Base-by-base conservation (phyloP, 2,888 invertebrate genomes). In the Pseudanteris insignis region DNA sequence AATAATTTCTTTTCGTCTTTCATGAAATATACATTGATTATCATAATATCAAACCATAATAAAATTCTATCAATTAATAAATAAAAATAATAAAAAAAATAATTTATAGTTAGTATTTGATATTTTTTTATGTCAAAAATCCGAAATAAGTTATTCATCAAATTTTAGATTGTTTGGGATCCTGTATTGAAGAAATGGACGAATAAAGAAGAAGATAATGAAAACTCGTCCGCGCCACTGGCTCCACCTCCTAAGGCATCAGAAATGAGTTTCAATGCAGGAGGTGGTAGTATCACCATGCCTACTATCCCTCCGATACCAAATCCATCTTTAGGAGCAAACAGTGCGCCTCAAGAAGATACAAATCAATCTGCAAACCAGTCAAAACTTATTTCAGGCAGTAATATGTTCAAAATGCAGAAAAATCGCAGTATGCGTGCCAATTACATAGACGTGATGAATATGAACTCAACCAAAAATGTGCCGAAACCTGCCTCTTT, bases 161-260 rank as follows among this genome's bases (percentile, higher is more conserved):
- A 34, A 65, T 66, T 68, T 28, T 78, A 92, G 92, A 96, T 96
- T 84, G 91, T 96, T 44, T 96, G 95, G 95, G 94, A 96, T 83
- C 84, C 89, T 51, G 88, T 88, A n/a, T 86, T 85, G 72, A 91
- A 94, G 77, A 86, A 87, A 67, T 96, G 96, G 96, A 85, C 88
- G 38, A 92, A 96, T 82, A 86, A 87, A 30, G 92, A 92, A 76
- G 89, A 86, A 15, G 89, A 87, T 33, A 87, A 83, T 3, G 86
- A 85, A 13, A 87, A 83, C 43, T 75, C 79, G 2, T 78, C 78
- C 0, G 73, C 79, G 38, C 81, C 82, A 15, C 78, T 88, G 18
- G 86, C 86, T 68, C 89, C 89, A 29, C 89, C 90, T 10, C 90
- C 90, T 2, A 89, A 87, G 79, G 86, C 87, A 81, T 74, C 86